A percentile compares a stretch with the other conserved stretches of the same genome.
Conservation (phyloP, 2,888 invertebrate species). For the Venustoraphidia nigricollis region DNA sequence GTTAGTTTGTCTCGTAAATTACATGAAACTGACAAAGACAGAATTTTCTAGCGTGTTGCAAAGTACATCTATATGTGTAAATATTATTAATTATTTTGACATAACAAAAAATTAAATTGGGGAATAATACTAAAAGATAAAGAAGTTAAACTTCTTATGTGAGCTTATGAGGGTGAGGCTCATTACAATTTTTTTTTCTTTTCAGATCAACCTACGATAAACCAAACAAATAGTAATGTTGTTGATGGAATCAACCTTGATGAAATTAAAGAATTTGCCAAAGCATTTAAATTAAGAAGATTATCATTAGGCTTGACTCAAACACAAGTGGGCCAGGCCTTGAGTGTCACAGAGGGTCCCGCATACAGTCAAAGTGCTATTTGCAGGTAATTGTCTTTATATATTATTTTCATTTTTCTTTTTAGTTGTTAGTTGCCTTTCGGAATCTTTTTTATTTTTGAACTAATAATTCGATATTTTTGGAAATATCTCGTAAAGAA, state of each 20-base stretch:
- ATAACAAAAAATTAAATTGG: no score
- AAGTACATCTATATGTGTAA: no score
- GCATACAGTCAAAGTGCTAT: slow-evolving; percentile 99
- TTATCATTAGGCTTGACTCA: slow-evolving; percentile 88
- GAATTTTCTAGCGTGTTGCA: no score
- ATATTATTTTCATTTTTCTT: slow-evolving; percentile 6
- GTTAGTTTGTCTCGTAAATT: no score
- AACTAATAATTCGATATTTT: background rate
- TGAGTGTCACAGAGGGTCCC: slow-evolving; percentile 92
- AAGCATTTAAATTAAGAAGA: slow-evolving; percentile 87
- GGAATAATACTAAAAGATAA: no score
- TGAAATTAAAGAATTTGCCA: slow-evolving; percentile 96
- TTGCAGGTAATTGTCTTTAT: slow-evolving; percentile 72
- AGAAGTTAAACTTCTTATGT: no score
- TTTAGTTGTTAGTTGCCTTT: background rate
- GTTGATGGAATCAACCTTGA: slow-evolving; percentile 95
- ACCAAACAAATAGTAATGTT: slow-evolving; percentile 84
- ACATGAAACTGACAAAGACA: no score
- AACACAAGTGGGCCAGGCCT: slow-evolving; percentile 93
- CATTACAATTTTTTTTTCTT: background rate
- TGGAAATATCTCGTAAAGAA: no score
- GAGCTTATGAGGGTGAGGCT: no score
- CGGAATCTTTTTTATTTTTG: background rate
- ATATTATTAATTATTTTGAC: no score
- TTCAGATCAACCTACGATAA: slow-evolving; percentile 81